phyloP scores from a whole-genome alignment of 2,888 invertebrate genomes.

The Phyto melanocephala region DNA sequence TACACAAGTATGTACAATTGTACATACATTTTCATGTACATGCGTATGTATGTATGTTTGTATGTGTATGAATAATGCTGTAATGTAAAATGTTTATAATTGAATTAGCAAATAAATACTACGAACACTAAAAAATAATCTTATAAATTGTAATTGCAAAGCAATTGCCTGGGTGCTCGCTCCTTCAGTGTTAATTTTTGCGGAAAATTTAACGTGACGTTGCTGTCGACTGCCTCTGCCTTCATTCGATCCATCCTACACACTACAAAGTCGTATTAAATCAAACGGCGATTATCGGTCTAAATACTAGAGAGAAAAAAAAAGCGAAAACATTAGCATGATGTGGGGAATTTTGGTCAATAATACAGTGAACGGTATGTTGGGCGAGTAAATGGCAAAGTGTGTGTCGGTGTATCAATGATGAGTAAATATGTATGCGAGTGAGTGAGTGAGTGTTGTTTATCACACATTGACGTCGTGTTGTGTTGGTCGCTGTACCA shows the following conservation, averaged over 20 bases:
- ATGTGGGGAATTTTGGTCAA: constrained; percentile 47
- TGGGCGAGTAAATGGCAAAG: not conserved
- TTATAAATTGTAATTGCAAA: constrained; percentile 42
- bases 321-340: constrained; percentile 14
- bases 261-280: constrained; percentile 5
- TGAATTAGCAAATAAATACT: constrained; percentile 15
- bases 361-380: not conserved
- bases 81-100: constrained; percentile 34
- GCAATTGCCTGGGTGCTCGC: not conserved
- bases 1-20: not conserved
- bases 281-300: constrained; percentile 55
- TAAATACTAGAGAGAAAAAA: constrained; percentile 35
- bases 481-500: not conserved
- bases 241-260: not conserved
- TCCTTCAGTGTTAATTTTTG: constrained; percentile 63
- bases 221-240: constrained; percentile 44
- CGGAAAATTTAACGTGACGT: constrained; percentile 69
- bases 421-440: constrained; percentile 23
- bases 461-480: constrained; percentile 42
- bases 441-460: too few species aligned
- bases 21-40: not conserved
- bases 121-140: constrained; percentile 1
- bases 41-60: too few species aligned
- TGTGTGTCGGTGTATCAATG: not conserved
- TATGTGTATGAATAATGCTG: not conserved